Conservation (phyloP, 2,888 invertebrate species). For the Ceriagrion tenellum region DNA sequence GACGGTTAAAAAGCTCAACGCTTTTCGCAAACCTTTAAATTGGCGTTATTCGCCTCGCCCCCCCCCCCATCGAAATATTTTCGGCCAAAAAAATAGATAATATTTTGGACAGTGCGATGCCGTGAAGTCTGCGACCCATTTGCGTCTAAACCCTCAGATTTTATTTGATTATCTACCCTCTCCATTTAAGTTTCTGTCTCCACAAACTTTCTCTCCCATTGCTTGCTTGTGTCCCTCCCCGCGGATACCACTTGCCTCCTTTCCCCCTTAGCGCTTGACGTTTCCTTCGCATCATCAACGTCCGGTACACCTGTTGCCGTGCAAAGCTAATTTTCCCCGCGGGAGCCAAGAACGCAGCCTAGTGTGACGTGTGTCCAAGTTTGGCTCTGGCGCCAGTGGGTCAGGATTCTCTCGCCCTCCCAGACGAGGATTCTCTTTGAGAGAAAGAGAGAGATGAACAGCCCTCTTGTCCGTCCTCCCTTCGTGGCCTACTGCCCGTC, state of each 20-base stretch:
- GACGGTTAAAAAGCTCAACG: no score
- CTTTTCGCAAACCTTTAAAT: no score
- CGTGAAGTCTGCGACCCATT: not conserved
- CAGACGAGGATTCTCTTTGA: not conserved
- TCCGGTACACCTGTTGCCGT: not conserved
- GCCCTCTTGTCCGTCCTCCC: not conserved
- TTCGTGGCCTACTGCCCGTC: not conserved
- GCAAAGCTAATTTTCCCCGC: not conserved
- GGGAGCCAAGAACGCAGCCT: not conserved
- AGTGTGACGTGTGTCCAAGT: not conserved
- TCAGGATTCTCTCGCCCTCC: not conserved
- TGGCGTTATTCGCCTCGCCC: no score
- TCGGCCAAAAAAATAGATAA: no score
- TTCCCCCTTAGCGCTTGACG: not conserved
- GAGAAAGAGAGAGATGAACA: not conserved
- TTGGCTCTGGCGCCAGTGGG: conserved; percentile 20
- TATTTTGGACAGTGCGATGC: no score
- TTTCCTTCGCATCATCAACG: not conserved
- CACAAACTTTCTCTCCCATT: not conserved
- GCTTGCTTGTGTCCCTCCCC: not conserved
- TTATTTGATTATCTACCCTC: not conserved
- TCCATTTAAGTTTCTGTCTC: not conserved
- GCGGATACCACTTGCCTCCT: not conserved
- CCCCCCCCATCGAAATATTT: no score
- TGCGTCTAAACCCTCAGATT: not conserved